phyloP scores from a whole-genome alignment of 2,888 invertebrate species.

The Pseudococcus jackbeardsleyi region DNA sequence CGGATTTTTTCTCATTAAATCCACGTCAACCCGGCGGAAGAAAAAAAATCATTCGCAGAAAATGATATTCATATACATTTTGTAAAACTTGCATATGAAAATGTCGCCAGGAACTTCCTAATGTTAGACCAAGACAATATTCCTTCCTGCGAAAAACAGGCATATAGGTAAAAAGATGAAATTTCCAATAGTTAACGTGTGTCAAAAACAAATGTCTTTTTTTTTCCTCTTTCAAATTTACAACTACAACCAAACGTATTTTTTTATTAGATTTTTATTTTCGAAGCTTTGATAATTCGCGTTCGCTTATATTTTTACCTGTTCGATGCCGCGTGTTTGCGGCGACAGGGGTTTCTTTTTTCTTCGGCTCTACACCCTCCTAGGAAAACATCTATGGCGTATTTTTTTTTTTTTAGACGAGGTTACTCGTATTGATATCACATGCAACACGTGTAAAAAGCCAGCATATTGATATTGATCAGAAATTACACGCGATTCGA shows the following conservation, averaged over 20 bases:
- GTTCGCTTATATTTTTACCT: neutral
- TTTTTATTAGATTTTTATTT: slow-evolving; percentile 36
- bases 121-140: neutral
- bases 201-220: slow-evolving; percentile 33
- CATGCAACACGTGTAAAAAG: slow-evolving; percentile 23
- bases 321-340: neutral
- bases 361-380: neutral
- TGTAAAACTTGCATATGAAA: neutral
- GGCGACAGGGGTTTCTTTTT: neutral
- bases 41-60: too few relatives aligned
- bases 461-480: slow-evolving; percentile 7
- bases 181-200: slow-evolving; percentile 28
- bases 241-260: neutral
- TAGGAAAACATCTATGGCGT: neutral
- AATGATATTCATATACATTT: neutral
- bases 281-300: neutral
- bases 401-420: neutral
- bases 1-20: neutral
- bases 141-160: neutral
- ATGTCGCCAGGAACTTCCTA: neutral
- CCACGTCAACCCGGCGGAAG: neutral
- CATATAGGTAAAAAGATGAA: neutral
- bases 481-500: slow-evolving; percentile 27
- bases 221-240: neutral
- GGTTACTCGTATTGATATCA: neutral